Evolutionary conservation across 2,797 vertebrate genomes (phyloP).

Genomic region (Octomys mimax): DNA sequence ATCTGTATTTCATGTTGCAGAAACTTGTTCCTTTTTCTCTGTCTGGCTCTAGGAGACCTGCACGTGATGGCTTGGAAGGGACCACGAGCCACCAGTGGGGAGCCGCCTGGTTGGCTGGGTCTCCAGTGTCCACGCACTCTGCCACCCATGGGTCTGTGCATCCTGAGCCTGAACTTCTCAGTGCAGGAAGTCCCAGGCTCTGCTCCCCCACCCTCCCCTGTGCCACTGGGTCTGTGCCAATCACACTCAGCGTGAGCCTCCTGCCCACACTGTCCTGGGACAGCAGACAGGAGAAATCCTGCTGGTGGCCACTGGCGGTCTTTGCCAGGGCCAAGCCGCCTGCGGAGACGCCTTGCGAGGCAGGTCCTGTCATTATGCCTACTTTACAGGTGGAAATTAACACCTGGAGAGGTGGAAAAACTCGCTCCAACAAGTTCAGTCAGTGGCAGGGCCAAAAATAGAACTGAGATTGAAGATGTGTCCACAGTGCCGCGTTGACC

Average conservation of each 20-base stretch:
- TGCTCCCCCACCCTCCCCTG: background rate
- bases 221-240: background rate
- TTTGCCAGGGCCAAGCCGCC: background rate
- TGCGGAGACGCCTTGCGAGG: background rate
- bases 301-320: background rate
- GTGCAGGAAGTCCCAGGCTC: background rate
- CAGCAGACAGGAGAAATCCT: background rate
- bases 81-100: background rate
- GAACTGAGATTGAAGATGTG: background rate
- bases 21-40: background rate
- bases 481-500: background rate
- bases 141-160: fast-evolving
- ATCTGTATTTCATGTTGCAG: background rate
- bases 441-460: background rate
- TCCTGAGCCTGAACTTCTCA: background rate
- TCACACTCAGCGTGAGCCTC: fast-evolving
- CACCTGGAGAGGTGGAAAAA: background rate
- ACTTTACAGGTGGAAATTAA: background rate
- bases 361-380: background rate
- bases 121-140: background rate
- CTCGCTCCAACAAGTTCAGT: background rate
- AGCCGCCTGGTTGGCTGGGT: background rate
- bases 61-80: background rate
- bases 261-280: background rate
- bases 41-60: conserved; percentile 1